Evolutionary conservation across 2,113 vertebrate species (phyloP), one percentile per base, ranked within the genome.

Genomic region (Enhydra lutris): DNA sequence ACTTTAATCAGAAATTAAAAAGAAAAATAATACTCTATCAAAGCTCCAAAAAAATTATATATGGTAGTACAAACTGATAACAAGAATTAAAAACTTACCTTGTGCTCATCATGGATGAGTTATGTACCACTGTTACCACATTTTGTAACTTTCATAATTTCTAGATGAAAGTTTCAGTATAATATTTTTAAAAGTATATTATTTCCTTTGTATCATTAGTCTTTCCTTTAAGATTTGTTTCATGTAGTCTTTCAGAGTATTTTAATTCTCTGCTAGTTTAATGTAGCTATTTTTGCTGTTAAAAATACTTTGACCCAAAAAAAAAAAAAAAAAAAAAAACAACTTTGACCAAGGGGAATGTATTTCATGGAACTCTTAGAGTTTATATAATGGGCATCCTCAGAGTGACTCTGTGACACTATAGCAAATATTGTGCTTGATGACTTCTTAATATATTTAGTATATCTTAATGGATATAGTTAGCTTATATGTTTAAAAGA

Each of bases 161-260:
- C 29, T 73, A 79, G 20, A 69, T 94, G 82, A 78, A 92, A 81
- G 26, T 74, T 90, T 88, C 92, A 26, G 42, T 81, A 13, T 50
- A 74, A 14, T 71, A 71, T 57, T 83, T 97, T 67, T 20, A 24
- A 73, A 88, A 92, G 7, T 50, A 3, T 89, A 55, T 74, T 95
- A 78, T 81, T 65, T 94, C 55, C 52, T 97, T 91, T 85, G 83
- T 90, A 83, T 78, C 23, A n/a, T 61, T 92, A 63, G 59, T 89
- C 20, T 47, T 73, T 61, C 6, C 36, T 95, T 96, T 65, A 89
- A 69, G 95, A 31, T 80, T 86, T 74, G 52, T 73, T 81, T n/a
- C 6, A 13, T 73, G 26, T 88, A 59, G n/a, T 86, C 24, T 95
- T 94, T 92, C 73, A 90, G 29, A 89, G 11, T 89, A 87, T 73